These are phyloP conservation scores for Botia almorhae DNA, from an alignment of 2,797 vertebrate species.

Conservation along the genomic window DNA sequence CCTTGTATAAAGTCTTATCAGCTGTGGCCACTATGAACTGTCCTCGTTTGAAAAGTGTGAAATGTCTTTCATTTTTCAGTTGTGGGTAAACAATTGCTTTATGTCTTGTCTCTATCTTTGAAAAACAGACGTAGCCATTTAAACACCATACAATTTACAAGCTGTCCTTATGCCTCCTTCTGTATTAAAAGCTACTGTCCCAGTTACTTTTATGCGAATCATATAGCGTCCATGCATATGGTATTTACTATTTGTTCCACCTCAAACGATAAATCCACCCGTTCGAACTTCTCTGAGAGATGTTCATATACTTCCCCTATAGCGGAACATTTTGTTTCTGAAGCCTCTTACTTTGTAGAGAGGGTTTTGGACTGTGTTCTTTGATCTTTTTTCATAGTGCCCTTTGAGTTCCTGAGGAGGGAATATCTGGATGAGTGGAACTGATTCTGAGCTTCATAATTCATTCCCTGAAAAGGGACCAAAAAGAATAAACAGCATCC, in stretches of 20 bases:
- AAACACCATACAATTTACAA: neutral
- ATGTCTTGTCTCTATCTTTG: neutral
- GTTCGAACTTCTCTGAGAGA: conserved; percentile 25
- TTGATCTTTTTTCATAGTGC: conserved; percentile 49
- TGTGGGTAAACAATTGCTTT: neutral
- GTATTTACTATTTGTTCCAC: conserved; percentile 16
- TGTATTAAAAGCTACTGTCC: neutral
- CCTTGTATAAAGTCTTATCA: neutral
- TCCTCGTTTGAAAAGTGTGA: neutral
- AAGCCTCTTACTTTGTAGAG: conserved; percentile 42
- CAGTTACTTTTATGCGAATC: neutral
- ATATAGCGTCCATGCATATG: neutral
- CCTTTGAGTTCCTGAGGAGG: conserved; percentile 53
- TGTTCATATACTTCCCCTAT: conserved; percentile 35
- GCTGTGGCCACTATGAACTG: neutral
- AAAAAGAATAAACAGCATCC: conserved; percentile 51
- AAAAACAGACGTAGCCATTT: neutral
- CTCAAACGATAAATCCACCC: conserved; percentile 27
- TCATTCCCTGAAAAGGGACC: conserved; percentile 55
- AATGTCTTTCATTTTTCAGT: neutral
- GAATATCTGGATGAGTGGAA: conserved; percentile 54
- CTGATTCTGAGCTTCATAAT: conserved; percentile 56
- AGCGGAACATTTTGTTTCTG: conserved; percentile 48
- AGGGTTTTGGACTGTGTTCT: conserved; percentile 36
- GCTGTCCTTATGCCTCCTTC: neutral